phyloP scores from a whole-genome alignment of 2,113 vertebrate species.

The Syngnathoides biaculeatus region DNA sequence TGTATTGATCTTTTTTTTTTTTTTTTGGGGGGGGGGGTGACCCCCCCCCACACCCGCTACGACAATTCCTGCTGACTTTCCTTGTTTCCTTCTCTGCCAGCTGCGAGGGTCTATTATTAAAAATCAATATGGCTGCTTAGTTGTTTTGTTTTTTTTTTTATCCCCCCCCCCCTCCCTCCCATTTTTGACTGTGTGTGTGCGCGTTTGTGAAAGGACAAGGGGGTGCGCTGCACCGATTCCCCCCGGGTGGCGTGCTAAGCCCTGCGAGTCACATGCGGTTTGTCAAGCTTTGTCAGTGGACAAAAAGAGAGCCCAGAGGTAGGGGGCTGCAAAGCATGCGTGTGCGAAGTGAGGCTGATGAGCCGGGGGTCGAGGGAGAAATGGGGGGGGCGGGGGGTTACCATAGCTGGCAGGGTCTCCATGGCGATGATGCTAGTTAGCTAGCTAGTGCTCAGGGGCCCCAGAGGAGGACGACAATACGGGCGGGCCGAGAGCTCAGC shows the following conservation, averaged over 20 bases:
- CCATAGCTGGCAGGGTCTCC: constrained; percentile 91
- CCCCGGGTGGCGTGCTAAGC: constrained; percentile 76
- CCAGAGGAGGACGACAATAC: constrained; percentile 95
- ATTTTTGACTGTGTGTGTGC: constrained; percentile 57
- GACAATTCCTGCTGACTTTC: constrained; percentile 6
- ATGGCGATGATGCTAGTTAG: constrained; percentile 95
- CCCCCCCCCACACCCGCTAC: too few species aligned
- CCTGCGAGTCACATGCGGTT: constrained; percentile 92
- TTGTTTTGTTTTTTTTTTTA: too few species aligned
- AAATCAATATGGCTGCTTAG: constrained; percentile 74
- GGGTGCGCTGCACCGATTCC: constrained; percentile 75
- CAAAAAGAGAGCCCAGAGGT: constrained; percentile 68
- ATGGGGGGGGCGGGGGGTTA: constrained; percentile 84
- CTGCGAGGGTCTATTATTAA: constrained; percentile 56
- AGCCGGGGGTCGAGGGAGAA: constrained; percentile 62
- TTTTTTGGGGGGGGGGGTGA: not conserved
- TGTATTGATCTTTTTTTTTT: not conserved
- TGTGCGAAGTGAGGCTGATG: constrained; percentile 42
- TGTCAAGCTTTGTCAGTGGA: constrained; percentile 96
- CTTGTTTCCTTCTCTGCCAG: constrained; percentile 13
- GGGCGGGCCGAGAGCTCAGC: constrained; percentile 92
- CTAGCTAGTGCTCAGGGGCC: constrained; percentile 83
- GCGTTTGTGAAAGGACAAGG: constrained; percentile 38
- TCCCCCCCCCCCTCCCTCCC: too few species aligned
- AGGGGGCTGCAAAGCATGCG: constrained; percentile 28